Evolutionary conservation across 2,888 invertebrate genomes (phyloP), one percentile per base, ranked within the genome.

Genomic region (Leptothorax acervorum): DNA sequence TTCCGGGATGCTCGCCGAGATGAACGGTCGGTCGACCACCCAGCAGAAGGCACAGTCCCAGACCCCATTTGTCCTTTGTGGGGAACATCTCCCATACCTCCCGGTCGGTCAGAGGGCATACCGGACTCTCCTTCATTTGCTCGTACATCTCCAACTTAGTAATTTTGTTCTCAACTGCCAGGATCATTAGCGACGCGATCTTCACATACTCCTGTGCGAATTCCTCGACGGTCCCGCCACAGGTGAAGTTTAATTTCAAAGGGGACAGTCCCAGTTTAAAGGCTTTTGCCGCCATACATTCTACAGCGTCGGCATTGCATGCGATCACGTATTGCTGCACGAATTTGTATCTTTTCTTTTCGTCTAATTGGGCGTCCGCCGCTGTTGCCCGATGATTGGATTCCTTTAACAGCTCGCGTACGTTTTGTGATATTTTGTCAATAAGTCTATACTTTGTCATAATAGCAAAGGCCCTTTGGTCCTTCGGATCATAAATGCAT

Each of bases 11-110:
- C 0, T 95, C 95, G 3, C 95, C 15, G 28, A 96, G 95, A 45
- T 93, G 93, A 3, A 97, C 96, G 0, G 96, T 96, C 0, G 97
- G 96, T 93, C 97, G 97, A 5, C 97, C 97, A 0, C 97, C 97
- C 83, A 95, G 94, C 28, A 97, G 91, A 4, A 96, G 90, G 87
- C 96, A 96, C 57, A 96, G 68, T 8, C 93, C 92, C n/a, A 91
- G 81, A 18, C 89, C 91, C 93, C 93, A 93, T 68, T 90, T 92
- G 57, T 93, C 91, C 74, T 90, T 91, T 9, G 85, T 86, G 2
- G 92, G 93, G 45, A 93, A 92, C 85, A 93, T 91, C 45, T 92
- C 89, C 12, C 84, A 66, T n/a, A 92, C 83, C 53, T 88, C 89
- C n/a, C 85, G 82, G 57, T 92, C 92, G 60, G 88, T 90, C 42